Evolutionary conservation across 2,797 vertebrate genomes (phyloP).

Genomic region (Eulemur albifrons): DNA sequence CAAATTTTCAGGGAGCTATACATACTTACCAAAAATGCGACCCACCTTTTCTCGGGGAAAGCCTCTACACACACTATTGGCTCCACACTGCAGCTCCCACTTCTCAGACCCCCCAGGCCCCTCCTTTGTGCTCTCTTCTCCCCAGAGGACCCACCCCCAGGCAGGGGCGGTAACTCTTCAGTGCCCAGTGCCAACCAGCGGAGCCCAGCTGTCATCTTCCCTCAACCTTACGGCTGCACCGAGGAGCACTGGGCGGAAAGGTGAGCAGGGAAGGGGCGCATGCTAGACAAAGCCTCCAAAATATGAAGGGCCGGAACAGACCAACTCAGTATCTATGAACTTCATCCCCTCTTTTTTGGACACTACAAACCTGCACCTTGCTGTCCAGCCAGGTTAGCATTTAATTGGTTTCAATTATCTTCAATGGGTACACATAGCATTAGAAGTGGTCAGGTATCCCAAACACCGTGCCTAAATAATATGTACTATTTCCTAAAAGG

Average conservation of each 20-base stretch:
- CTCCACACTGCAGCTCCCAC: background rate
- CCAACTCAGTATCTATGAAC: too few relatives aligned
- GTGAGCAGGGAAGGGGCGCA: background rate
- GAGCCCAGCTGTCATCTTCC: background rate
- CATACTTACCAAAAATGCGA: background rate
- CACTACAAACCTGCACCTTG: background rate
- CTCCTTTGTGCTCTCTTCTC: background rate
- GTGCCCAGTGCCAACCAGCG: background rate
- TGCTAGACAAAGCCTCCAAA: background rate
- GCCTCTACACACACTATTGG: background rate
- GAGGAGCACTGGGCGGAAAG: background rate
- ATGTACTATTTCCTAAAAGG: background rate
- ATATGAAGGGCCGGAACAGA: background rate
- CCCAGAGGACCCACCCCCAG: background rate
- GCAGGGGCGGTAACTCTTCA: background rate
- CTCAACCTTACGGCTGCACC: background rate
- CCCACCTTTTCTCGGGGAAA: background rate
- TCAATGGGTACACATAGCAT: background rate
- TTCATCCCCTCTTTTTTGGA: background rate
- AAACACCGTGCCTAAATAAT: background rate
- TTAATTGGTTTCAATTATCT: background rate
- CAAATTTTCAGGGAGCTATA: constrained; percentile 7
- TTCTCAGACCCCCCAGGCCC: background rate
- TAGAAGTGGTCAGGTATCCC: background rate
- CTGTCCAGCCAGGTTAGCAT: background rate